These are phyloP conservation scores for Accipiter virgatus DNA, from an alignment of 2,113 vertebrate species.

Conservation along the genomic window DNA sequence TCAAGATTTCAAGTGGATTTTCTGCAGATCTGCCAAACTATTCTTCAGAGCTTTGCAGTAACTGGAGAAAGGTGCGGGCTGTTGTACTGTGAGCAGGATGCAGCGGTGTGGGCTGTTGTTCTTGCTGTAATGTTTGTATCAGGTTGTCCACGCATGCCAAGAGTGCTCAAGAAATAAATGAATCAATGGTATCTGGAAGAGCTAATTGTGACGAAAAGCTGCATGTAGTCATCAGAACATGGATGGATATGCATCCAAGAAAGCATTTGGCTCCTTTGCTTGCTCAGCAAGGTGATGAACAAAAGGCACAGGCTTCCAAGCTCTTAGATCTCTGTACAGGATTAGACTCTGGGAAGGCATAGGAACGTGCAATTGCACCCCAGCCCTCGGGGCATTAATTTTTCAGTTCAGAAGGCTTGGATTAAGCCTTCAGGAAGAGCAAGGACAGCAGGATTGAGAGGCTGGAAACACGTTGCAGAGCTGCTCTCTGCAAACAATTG, in stretches of 20 bases:
- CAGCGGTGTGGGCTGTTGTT: not conserved
- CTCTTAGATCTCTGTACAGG: not conserved
- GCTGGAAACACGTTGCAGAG: not conserved
- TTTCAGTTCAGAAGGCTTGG: not conserved
- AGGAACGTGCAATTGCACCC: not conserved
- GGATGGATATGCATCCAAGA: not conserved
- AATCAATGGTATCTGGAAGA: not conserved
- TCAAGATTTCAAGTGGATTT: not conserved
- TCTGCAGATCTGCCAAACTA: not conserved
- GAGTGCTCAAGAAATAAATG: not conserved
- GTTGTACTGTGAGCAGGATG: not conserved
- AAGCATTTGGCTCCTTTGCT: not conserved
- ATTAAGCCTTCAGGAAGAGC: not conserved
- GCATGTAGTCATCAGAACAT: not conserved
- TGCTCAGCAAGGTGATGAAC: not conserved
- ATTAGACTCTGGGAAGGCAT: not conserved
- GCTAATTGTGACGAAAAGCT: not conserved
- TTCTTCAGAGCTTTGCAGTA: not conserved
- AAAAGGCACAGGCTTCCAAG: not conserved
- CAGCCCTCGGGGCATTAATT: not conserved
- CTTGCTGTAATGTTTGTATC: not conserved
- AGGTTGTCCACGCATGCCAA: not conserved
- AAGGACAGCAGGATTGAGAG: not conserved
- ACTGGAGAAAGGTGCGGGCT: not conserved
- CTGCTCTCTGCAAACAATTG: not conserved